Evolutionary conservation across 1,140 invertebrate species (phyloP), one percentile per base, ranked within the genome.

Genomic region (Varroa destructor): DNA sequence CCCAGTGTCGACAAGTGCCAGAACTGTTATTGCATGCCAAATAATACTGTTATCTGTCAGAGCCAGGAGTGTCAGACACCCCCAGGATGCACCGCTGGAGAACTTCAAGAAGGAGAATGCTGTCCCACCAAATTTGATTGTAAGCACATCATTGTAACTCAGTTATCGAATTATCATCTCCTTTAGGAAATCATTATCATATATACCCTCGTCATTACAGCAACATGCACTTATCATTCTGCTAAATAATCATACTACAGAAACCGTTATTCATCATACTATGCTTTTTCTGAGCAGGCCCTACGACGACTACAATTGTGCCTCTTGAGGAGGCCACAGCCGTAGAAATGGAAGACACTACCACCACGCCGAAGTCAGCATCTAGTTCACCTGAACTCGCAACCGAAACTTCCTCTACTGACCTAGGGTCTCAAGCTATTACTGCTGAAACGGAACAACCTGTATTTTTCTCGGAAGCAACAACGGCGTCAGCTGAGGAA

Each of bases 121-220:
- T 94, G 91, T 77, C 90, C 91, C 6, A 88, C 88, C 76, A 87
- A 86, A 73, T 95, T 92, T 77, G 84, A 90, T 73, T 95, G 91
- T 79, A 74, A 56, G 43, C 43, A 1, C 37, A 37, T 57, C n/a
- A 36, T 42, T 40, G 25, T 25, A 25, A 25, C 25, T 25, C 25
- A 25, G 25, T 25, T 25, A 25, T 25, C 25, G 25, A 25, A 25
- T 25, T 25, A 25, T 25, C 25, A 25, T 25, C 25, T 25, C 25
- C 25, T 25, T 25, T 25, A 25, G 25, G 25, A 25, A 25, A 25
- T 25, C 25, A 25, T 25, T 25, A 25, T 25, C 25, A 25, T 25
- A 25, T 25, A 25, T 25, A 25, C 25, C 25, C 25, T 25, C 25
- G 25, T 25, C 25, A 25, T 25, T 61, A 42, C 57, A 61, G 12